Evolutionary conservation across 2,797 vertebrate genomes (phyloP).

Genomic region (Peromyscus attwateri): DNA sequence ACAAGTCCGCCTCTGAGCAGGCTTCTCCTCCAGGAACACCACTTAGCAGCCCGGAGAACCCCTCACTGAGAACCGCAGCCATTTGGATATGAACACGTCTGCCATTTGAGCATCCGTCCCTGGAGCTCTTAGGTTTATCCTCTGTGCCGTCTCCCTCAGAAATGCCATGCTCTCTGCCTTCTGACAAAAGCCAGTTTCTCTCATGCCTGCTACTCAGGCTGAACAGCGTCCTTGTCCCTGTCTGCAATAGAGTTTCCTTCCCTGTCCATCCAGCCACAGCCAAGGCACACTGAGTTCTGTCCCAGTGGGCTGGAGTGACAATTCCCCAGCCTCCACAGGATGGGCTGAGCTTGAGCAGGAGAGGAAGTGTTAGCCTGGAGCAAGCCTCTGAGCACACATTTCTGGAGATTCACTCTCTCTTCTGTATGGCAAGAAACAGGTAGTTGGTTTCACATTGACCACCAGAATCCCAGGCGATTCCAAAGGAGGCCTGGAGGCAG

Average conservation of each 20-base stretch:
- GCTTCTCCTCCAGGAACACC: not conserved
- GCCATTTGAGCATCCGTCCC: rapidly evolving
- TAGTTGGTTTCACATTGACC: not conserved
- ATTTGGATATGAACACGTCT: not conserved
- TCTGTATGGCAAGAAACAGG: not conserved
- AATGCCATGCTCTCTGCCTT: not conserved
- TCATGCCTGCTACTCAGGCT: not conserved
- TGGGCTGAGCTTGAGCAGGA: not conserved
- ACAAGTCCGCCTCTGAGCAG: not conserved
- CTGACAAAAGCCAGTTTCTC: not conserved
- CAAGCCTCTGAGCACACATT: not conserved
- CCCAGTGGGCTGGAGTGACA: not conserved
- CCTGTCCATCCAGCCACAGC: not conserved
- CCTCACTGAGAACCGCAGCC: not conserved
- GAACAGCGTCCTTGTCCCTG: too few relatives aligned
- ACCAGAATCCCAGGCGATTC: not conserved
- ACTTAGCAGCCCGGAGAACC: not conserved
- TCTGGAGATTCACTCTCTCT: not conserved
- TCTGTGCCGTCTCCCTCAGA: not conserved
- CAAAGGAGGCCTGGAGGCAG: not conserved
- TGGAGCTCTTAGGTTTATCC: not conserved
- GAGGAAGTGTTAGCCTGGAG: not conserved
- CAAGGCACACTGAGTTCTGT: not conserved
- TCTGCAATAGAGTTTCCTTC: not conserved
- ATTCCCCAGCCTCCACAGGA: not conserved